Evolutionary conservation across 1,140 invertebrate species (phyloP), one percentile per base, ranked within the genome.

Genomic region (Pseudobourletiella spinata): DNA sequence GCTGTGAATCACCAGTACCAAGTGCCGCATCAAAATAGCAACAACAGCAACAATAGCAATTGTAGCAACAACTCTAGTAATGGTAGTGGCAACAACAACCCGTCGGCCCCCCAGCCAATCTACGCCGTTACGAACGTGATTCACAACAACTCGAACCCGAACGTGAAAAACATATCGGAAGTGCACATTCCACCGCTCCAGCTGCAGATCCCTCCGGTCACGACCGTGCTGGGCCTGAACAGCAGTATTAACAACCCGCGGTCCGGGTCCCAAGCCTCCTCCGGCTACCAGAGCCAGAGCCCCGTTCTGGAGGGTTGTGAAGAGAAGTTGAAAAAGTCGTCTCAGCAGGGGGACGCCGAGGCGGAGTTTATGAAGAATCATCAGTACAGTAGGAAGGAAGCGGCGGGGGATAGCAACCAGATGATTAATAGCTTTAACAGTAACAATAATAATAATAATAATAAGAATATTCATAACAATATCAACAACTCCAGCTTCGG

Each of bases 11-110:
- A 73, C 70, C 35, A 75, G 76, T 67, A 66, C 72, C 35, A 72
- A 73, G 61, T 73, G 73, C 32, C 73, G 73, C 79, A 55, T 30
- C 30, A 54, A n/a, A 42, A 80, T 0, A 77, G 75, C 59, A 81
- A 83, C n/a, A 71, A 81, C 6, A 72, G 83, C 4, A 15, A 57
- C 51, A 29, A 84, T 85, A 1, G 81, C 84, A 1, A 87, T 86
- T 8, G 71, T 87, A 28, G 85, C 86, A 0, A 78, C 85, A 44
- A 87, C 86, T 18, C 67, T 82, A 84, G 43, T 85, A 84, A 66
- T 71, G 81, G 50, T 76, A 79, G 67, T 39, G 24, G 24, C 24
- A 51, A 51, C n/a, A 70, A 76, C 64, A 70, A 80, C 68, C 72
- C 77, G 71, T 0, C 74, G 76, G 54, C 65, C 73, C 65, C 70